Evolutionary conservation across 2,888 invertebrate species (phyloP).

Genomic region (Sarcophaga carnaria): DNA sequence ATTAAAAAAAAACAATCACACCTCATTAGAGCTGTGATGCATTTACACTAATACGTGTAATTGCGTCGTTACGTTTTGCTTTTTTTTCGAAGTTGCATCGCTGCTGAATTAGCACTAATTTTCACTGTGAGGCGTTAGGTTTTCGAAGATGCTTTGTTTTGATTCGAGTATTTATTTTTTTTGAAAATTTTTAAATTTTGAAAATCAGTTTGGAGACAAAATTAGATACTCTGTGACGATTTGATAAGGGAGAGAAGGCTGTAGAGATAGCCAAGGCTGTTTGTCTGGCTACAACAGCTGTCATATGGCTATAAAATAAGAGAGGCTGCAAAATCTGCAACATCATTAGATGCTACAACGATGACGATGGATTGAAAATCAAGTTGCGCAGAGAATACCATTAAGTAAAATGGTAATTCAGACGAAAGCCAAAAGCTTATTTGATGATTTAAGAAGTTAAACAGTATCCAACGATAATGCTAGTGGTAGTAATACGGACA

Average conservation of each 20-base stretch:
- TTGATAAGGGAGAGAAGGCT: conserved; percentile 65
- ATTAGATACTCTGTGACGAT: conserved; percentile 22
- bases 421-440: conserved; percentile 70
- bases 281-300: conserved; percentile 57
- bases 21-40: too few relatives aligned
- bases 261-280: conserved; percentile 64
- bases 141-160: conserved; percentile 3
- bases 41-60: background rate
- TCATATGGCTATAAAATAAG: conserved; percentile 69
- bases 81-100: background rate
- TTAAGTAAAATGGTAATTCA: conserved; percentile 71
- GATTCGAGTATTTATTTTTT: background rate
- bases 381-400: conserved; percentile 68
- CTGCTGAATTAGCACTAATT: too few relatives aligned
- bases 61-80: background rate
- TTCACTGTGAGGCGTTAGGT: background rate
- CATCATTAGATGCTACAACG: conserved; percentile 69
- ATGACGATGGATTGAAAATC: conserved; percentile 63
- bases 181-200: conserved; percentile 33
- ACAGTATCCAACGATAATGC: conserved; percentile 45
- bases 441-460: conserved; percentile 68
- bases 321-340: conserved; percentile 67
- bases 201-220: conserved; percentile 61
- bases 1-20: too few relatives aligned
- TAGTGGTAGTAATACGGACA: conserved; percentile 53